Evolutionary conservation across 1,140 invertebrate genomes (phyloP).

Genomic region (Melitaea cinxia): DNA sequence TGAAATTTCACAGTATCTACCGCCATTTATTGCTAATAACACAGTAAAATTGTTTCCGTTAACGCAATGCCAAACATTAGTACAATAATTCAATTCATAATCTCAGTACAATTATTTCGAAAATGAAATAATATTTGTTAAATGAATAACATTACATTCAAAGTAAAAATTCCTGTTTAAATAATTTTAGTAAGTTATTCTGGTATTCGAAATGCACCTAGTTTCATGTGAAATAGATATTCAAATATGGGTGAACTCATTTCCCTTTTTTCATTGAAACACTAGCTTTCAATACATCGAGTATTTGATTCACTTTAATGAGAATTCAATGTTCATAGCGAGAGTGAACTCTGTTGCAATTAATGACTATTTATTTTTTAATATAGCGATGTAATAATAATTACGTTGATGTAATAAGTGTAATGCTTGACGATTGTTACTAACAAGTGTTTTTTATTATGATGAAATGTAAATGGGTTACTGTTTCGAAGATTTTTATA

Average conservation of each 20-base stretch:
- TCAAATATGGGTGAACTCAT: slow-evolving; percentile 8
- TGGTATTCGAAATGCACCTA: neutral
- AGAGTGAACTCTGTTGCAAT: neutral
- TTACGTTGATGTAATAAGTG: no score
- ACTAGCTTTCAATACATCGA: slow-evolving; percentile 14
- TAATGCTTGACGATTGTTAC: no score
- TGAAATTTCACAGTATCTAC: neutral
- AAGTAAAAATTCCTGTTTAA: neutral
- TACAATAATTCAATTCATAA: no score
- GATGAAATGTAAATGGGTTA: no score
- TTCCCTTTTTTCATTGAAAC: slow-evolving; percentile 11
- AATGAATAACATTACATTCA: no score
- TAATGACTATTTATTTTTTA: neutral
- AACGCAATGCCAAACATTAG: no score
- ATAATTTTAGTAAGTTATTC: neutral
- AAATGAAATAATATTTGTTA: neutral
- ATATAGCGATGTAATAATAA: neutral
- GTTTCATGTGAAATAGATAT: neutral
- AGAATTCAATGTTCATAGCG: slow-evolving; percentile 4
- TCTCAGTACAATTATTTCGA: neutral
- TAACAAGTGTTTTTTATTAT: no score
- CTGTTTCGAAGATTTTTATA: no score
- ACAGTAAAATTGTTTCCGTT: no score
- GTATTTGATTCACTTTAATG: slow-evolving; percentile 13
- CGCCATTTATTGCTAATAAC: neutral